A percentile compares a stretch with the other conserved stretches of the same genome.
These are phyloP conservation scores for Meda fulgida DNA, from an alignment of 2,797 vertebrate species.

Conservation along the genomic window DNA sequence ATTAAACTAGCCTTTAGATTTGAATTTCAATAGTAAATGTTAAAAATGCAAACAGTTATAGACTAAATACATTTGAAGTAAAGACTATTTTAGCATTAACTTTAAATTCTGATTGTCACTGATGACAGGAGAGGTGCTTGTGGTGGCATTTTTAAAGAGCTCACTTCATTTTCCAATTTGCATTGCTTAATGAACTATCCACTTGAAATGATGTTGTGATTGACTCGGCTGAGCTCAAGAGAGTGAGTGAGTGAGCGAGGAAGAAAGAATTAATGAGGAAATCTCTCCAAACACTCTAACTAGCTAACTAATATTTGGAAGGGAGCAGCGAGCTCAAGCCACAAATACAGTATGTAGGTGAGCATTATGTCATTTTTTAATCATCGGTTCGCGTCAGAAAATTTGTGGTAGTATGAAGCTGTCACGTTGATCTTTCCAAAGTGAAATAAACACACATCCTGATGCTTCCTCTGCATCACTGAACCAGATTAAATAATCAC, in stretches of 20 bases:
- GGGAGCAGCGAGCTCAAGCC: conserved; percentile 55
- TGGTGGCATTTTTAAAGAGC: conserved; percentile 28
- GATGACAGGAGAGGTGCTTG: conserved; percentile 35
- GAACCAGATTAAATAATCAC: conserved; percentile 38
- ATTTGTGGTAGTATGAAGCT: conserved; percentile 46
- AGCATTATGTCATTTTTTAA: conserved; percentile 42
- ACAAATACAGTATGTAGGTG: conserved; percentile 30
- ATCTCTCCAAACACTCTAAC: conserved; percentile 46
- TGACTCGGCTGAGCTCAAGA: conserved; percentile 53
- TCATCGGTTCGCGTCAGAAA: conserved; percentile 4
- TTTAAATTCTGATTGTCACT: conserved; percentile 33
- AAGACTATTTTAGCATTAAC: conserved; percentile 7
- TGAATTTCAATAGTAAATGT: background rate
- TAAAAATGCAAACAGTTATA: conserved; percentile 5
- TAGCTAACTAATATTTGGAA: conserved; percentile 48
- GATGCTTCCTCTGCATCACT: conserved; percentile 44
- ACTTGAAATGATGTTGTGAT: conserved; percentile 55
- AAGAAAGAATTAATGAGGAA: conserved; percentile 50
- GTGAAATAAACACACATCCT: conserved; percentile 54
- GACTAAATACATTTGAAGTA: background rate
- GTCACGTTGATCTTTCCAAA: conserved; percentile 56
- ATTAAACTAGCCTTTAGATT: background rate
- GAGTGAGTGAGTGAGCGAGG: conserved; percentile 38
- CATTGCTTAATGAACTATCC: conserved; percentile 58
- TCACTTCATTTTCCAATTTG: conserved; percentile 56